phyloP scores from a whole-genome alignment of 2,888 invertebrate species.

The Dryobota labecula region DNA sequence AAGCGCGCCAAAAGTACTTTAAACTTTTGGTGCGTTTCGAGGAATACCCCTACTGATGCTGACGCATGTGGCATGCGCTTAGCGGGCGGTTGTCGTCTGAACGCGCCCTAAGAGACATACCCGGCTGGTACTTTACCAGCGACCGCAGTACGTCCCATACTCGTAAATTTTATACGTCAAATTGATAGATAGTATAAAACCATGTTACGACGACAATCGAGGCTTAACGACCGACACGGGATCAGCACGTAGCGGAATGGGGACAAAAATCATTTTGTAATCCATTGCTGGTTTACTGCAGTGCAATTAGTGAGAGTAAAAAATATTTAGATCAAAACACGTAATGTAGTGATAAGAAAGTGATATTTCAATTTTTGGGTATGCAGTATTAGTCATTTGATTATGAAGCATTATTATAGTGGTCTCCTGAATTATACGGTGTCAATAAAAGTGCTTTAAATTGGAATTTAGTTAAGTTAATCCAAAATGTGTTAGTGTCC shows the following conservation, averaged over 20 bases:
- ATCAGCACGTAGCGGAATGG: slow-evolving; percentile 39
- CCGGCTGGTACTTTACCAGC: slow-evolving; percentile 29
- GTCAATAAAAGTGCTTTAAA: slow-evolving; percentile 22
- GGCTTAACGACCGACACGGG: slow-evolving; percentile 52
- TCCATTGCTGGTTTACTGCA: slow-evolving; percentile 34
- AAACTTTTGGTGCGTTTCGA: too few species aligned
- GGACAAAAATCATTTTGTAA: slow-evolving; percentile 25
- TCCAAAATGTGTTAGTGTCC: neutral
- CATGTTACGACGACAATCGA: slow-evolving; percentile 63
- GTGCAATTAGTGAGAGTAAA: neutral
- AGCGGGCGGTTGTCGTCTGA: too few species aligned
- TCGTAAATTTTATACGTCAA: slow-evolving; percentile 63
- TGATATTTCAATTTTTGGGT: neutral
- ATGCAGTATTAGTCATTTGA: slow-evolving; percentile 8
- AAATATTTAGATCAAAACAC: neutral
- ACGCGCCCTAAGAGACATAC: slow-evolving; percentile 13
- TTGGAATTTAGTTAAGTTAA: neutral
- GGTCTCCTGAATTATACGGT: neutral
- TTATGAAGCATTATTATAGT: slow-evolving; percentile 12
- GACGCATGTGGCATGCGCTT: too few species aligned
- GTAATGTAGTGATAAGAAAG: slow-evolving; percentile 18
- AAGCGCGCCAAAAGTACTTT: too few species aligned
- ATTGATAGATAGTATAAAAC: slow-evolving; percentile 66
- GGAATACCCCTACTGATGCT: too few species aligned
- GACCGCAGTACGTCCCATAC: slow-evolving; percentile 42